Base-by-base conservation (phyloP, 2,113 vertebrate genomes). In the Istiophorus platypterus region DNA sequence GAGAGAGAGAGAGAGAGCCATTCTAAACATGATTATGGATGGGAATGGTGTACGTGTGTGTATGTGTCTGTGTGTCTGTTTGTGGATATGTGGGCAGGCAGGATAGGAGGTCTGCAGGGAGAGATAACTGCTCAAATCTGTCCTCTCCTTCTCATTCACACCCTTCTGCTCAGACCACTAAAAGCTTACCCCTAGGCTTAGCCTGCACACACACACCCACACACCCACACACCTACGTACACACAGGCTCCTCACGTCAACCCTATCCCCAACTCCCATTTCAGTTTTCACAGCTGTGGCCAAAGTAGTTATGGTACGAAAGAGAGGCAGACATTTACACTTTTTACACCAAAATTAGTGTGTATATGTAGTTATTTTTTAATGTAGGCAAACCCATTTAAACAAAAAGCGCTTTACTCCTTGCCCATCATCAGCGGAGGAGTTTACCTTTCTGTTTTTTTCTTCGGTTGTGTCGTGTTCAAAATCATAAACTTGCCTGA, bases 111-210 rank as follows among this genome's bases (percentile, higher is more conserved):
- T 92, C 92, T 93, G 91, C 90, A 86, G 88, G 78, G 88, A 90
- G 85, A 92, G 92, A 95, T 88, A 94, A 90, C 90, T 89, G 79
- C 84, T 89, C 90, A 89, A 91, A 90, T 90, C 91, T 93, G 87
- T 93, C 89, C 87, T 93, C 89, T 91, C 81, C 92, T 92, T 91
- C 89, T 93, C 90, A 86, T 89, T 91, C 87, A 92, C 90, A 91
- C 90, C 85, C 85, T 82, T 90, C 85, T 81, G 89, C 89, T 89
- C 87, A 92, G 92, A 86, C 83, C 91, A 92, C 90, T 93, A 90
- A 93, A 92, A 92, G 89, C 93, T 90, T 90, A 89, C 89, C 88
- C 87, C 69, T 68, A 88, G 86, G 90, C 89, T 89, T 91, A 89
- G 82, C 82, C 80, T 54, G 66, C 77, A 52, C 63, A 8, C 75